Base-by-base conservation (phyloP, 2,888 invertebrate genomes). In the Orthonevra nobilis region DNA sequence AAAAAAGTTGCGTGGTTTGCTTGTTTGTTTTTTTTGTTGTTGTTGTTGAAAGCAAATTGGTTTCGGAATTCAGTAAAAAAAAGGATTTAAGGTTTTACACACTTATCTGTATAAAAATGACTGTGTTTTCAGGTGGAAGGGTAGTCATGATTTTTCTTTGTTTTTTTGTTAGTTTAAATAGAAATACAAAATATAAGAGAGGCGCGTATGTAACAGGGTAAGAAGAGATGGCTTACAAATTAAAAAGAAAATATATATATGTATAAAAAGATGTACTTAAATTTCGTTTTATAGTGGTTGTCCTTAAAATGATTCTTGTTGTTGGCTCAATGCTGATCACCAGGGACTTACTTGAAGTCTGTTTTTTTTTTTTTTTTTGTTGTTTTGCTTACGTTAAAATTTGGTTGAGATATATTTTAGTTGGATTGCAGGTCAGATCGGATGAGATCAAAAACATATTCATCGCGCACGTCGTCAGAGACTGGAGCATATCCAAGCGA, bases 361-460 rank as follows among this genome's bases (percentile, higher is more conserved):
- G 74, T 69, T 74, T 28, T 74, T 74, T 40, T 74, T 60, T 23
- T 46, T 46, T 81, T 69, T 74, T 28, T 74, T 74, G 46, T 74
- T 60, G 30, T 46, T 46, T 72, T 38, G 40, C 40, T 56, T 68
- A 58, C 20, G 48, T 56, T 30, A 44, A 38, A 19, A 14, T 40
- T 42, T 48, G 14, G 26, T 58, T 66, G 56, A 69, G 69, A 64
- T 69, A 52, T n/a, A n/a, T n/a, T 38, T 81, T 77, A 81, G 50
- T 81, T 75, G 56, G 81, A 70, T 81, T 64, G 70, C 38, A 88
- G 83, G 84, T 89, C 88, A 69, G 86, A 83, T 64, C 88, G 86
- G 81, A 89, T 83, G 83, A 87, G 81, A 82, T 88, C 86, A 82
- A 87, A 86, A 56, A 88, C 86, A 73, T 84, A 88, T 82, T 88